Evolutionary conservation across 1,140 invertebrate species (phyloP), one percentile per base, ranked within the genome.

Genomic region (Panonychus citri): DNA sequence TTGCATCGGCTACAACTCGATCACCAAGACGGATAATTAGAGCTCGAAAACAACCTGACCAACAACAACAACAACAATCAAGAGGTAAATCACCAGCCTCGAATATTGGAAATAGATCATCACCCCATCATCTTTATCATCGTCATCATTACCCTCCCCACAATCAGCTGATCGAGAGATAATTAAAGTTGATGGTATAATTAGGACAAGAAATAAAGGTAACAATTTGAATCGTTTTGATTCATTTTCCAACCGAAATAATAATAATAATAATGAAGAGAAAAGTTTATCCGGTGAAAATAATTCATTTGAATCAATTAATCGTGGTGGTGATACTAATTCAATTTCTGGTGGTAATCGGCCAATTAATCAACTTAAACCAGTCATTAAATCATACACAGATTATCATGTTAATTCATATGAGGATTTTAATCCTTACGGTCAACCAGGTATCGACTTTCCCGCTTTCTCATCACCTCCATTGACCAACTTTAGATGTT

Each of bases 361-460:
- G n/a, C 7, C 43, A 19, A 46, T 21, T 21, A 10, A 21, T 46
- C 7, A 46, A 19, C 2, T 21, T 1, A n/a, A 19, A n/a, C 21
- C n/a, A 46, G n/a, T 10, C 2, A 21, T 21, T n/a, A 46, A n/a
- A 13, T n/a, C 15, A 15, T 46, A n/a, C 19, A 21, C 43, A 46
- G 21, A 46, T n/a, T n/a, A n/a, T n/a, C 21, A 15, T 46, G 43
- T 21, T 19, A 21, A 19, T n/a, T 24, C 43, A 43, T 7, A 46
- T n/a, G 43, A n/a, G 5, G n/a, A 46, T 24, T 10, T 46, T 10
- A 46, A 46, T 19, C 19, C 25, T 2, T 56, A 26, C 3, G 75
- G 71, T 13, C 62, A 60, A 15, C 66, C 71, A 25, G 72, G 70
- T 26, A 51, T 62, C 7, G 71, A 73, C 57, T 73, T 69, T 57